Evolutionary conservation across 2,797 vertebrate genomes (phyloP).

Genomic region (Notoglanidium macrostoma): DNA sequence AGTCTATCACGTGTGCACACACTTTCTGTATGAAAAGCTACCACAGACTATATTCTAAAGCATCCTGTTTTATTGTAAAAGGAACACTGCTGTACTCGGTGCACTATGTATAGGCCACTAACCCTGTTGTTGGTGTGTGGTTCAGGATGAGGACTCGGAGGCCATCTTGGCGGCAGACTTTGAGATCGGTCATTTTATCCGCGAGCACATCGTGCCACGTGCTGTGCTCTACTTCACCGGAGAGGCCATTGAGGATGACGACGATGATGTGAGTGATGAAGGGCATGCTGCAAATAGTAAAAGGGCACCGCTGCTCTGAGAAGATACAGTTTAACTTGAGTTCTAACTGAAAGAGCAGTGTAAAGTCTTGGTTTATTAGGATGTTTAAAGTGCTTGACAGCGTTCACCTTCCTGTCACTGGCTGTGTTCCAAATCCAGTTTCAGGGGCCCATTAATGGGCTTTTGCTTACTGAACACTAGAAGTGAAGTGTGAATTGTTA

Average conservation of each 20-base stretch:
- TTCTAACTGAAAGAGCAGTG: not conserved
- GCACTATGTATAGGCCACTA: not conserved
- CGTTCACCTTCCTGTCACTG: not conserved
- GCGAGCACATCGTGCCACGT: constrained; percentile 92
- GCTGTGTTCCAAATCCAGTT: not conserved
- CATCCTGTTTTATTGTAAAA: too few species aligned
- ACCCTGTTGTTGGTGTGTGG: not conserved
- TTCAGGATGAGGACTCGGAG: constrained; percentile 93
- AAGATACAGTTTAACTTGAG: not conserved
- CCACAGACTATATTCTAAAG: not conserved
- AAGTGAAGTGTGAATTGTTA: not conserved
- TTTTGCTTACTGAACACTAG: not conserved
- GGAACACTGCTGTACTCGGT: not conserved
- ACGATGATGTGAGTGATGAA: constrained; percentile 87
- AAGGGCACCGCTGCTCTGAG: not conserved
- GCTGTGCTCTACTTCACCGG: constrained; percentile 98
- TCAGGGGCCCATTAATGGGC: not conserved
- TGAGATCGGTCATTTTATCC: constrained; percentile 97
- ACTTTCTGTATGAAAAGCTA: not conserved
- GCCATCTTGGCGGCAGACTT: constrained; percentile 95
- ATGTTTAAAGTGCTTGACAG: not conserved
- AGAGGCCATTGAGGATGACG: constrained; percentile 98
- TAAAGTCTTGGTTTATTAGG: not conserved
- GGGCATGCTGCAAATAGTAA: not conserved
- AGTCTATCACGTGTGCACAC: constrained; percentile 61